These are phyloP conservation scores for Cyclina sinensis DNA, from an alignment of 1,140 invertebrate genomes.

Conservation along the genomic window DNA sequence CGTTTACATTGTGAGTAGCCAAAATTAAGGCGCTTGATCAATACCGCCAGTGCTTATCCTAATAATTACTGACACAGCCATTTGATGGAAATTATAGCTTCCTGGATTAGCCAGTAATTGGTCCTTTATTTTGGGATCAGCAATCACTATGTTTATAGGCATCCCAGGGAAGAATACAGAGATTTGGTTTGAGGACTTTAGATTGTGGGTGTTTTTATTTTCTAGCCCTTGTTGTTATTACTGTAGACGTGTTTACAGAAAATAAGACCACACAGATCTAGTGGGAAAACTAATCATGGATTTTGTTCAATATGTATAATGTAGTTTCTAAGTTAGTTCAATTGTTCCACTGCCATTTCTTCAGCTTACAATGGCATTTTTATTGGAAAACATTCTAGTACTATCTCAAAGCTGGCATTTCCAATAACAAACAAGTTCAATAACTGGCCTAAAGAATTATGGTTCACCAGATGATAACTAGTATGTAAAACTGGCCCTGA, in stretches of 20 bases:
- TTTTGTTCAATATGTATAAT: constrained; percentile 26
- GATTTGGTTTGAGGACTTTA: neutral
- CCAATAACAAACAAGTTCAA: neutral
- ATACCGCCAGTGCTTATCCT: constrained; percentile 56
- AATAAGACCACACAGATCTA: constrained; percentile 10
- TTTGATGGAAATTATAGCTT: constrained; percentile 58
- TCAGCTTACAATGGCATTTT: neutral
- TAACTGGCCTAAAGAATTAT: neutral
- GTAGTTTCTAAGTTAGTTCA: neutral
- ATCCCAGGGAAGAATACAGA: constrained; percentile 4
- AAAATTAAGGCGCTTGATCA: constrained; percentile 39
- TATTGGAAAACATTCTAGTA: neutral
- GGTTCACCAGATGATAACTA: too few relatives aligned
- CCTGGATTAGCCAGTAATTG: constrained; percentile 63
- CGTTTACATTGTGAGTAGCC: constrained; percentile 40
- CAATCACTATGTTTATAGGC: constrained; percentile 1
- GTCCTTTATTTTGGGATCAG: constrained; percentile 45
- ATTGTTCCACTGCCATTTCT: too few relatives aligned
- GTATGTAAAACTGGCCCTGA: too few relatives aligned
- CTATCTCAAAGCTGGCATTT: neutral
- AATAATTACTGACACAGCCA: constrained; percentile 61
- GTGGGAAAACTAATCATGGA: constrained; percentile 23
- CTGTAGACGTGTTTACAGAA: neutral
- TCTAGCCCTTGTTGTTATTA: constrained; percentile 1
- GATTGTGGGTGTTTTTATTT: constrained; percentile 30